Conservation (phyloP, 2,888 invertebrate species). For the Hypena proboscidalis region DNA sequence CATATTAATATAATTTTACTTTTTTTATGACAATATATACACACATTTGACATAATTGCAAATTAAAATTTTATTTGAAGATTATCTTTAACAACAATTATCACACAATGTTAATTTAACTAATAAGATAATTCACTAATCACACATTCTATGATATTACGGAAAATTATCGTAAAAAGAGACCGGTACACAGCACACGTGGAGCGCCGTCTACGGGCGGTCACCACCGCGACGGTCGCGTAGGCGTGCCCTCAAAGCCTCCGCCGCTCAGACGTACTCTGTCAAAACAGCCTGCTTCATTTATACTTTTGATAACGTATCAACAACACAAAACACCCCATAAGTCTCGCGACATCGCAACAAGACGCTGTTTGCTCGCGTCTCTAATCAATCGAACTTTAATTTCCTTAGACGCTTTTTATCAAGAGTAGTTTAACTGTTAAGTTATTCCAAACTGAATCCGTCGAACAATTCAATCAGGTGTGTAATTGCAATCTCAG, state of each 20-base stretch:
- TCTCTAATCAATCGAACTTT: slow-evolving; percentile 1
- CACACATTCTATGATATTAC: not conserved
- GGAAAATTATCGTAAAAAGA: slow-evolving; percentile 11
- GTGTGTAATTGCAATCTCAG: slow-evolving; percentile 45
- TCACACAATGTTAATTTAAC: too few species aligned
- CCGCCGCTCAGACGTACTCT: too few species aligned
- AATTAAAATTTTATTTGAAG: too few species aligned
- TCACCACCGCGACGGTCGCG: slow-evolving; percentile 69
- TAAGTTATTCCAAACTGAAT: slow-evolving; percentile 22
- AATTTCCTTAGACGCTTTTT: slow-evolving; percentile 7
- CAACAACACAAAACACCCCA: slow-evolving; percentile 12
- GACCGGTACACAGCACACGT: slow-evolving; percentile 46
- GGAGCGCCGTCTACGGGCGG: slow-evolving; percentile 60
- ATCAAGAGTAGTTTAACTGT: not conserved
- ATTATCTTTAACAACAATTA: too few species aligned
- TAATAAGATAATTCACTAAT: too few species aligned
- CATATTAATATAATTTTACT: too few species aligned
- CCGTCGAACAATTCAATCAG: slow-evolving; percentile 40
- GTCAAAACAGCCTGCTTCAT: slow-evolving; percentile 36
- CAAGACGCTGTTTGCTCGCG: not conserved
- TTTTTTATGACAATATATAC: too few species aligned
- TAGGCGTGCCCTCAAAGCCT: slow-evolving; percentile 60
- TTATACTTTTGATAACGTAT: slow-evolving; percentile 23
- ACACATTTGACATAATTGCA: too few species aligned
- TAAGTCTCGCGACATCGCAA: slow-evolving; percentile 6